phyloP scores from a whole-genome alignment of 30 jellyfish, hydroid and myxozoan species.

The Hydractinia echinata region DNA sequence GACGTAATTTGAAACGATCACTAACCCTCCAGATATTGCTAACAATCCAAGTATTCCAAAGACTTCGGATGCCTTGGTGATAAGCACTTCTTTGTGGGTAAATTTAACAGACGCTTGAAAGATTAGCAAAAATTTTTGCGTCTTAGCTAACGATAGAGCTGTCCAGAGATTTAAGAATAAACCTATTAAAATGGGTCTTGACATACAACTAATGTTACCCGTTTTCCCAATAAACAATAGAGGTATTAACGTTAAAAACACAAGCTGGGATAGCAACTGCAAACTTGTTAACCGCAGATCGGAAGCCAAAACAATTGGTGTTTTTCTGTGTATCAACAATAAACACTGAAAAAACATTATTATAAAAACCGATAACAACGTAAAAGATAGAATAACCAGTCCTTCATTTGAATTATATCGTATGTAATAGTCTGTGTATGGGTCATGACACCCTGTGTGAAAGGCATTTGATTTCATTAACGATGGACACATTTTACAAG shows the following conservation, averaged over 20 bases:
- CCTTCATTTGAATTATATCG: too few relatives aligned
- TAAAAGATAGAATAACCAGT: too few relatives aligned
- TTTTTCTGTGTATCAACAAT: too few relatives aligned
- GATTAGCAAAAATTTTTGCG: slow-evolving; percentile 4
- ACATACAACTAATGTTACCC: background rate
- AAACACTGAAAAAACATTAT: too few relatives aligned
- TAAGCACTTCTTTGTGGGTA: background rate
- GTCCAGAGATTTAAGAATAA: background rate
- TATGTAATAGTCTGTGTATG: too few relatives aligned
- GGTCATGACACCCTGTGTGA: too few relatives aligned
- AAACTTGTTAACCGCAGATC: too few relatives aligned
- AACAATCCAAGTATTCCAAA: background rate
- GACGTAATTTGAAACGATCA: background rate
- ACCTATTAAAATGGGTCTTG: background rate
- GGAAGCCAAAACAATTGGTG: too few relatives aligned
- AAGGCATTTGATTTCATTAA: too few relatives aligned
- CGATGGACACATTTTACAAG: too few relatives aligned
- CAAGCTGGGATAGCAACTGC: too few relatives aligned
- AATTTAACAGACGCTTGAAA: slow-evolving; percentile 3
- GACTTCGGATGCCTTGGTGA: background rate
- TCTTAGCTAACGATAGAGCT: background rate
- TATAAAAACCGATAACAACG: too few relatives aligned
- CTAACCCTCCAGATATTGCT: background rate
- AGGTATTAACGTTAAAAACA: background rate
- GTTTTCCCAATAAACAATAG: background rate